Conservation (phyloP, 1,140 invertebrate species). For the Zophobas atratus region DNA sequence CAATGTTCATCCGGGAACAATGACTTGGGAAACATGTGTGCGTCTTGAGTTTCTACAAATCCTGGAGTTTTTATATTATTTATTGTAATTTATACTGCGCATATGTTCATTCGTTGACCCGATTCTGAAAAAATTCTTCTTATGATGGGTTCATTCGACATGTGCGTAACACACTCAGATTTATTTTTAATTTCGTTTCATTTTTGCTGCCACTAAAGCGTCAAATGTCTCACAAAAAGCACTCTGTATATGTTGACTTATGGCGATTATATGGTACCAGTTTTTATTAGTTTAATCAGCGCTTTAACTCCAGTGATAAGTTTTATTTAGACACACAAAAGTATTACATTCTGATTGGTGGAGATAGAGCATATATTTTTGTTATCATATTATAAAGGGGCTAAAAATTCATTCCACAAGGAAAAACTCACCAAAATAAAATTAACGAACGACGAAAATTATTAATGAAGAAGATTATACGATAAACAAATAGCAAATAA, state of each 20-base stretch:
- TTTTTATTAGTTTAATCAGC: constrained; percentile 30
- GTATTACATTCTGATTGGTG: constrained; percentile 17
- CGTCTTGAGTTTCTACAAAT: constrained; percentile 41
- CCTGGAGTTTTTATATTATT: constrained; percentile 42
- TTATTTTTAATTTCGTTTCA: constrained; percentile 53
- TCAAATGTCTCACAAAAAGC: background rate
- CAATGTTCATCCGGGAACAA: constrained; percentile 56
- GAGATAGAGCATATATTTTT: background rate
- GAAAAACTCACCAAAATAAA: background rate
- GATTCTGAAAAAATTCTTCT: constrained; percentile 42
- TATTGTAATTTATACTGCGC: constrained; percentile 51
- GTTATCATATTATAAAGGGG: background rate
- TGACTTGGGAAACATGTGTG: constrained; percentile 47
- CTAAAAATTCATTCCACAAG: background rate
- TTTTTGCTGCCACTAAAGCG: constrained; percentile 4
- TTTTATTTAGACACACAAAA: constrained; percentile 8
- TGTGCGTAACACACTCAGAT: constrained; percentile 54
- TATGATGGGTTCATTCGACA: constrained; percentile 43
- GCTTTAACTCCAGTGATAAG: constrained; percentile 10
- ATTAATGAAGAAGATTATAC: too few species aligned
- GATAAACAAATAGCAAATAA: too few species aligned
- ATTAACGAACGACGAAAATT: too few species aligned
- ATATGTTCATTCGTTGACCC: constrained; percentile 54
- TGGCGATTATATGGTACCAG: background rate
- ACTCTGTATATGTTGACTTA: constrained; percentile 9